A percentile compares a stretch with the other conserved stretches of the same genome.
Evolutionary conservation across 1,140 invertebrate genomes (phyloP).

Genomic region (Drosophila sturtevanti): DNA sequence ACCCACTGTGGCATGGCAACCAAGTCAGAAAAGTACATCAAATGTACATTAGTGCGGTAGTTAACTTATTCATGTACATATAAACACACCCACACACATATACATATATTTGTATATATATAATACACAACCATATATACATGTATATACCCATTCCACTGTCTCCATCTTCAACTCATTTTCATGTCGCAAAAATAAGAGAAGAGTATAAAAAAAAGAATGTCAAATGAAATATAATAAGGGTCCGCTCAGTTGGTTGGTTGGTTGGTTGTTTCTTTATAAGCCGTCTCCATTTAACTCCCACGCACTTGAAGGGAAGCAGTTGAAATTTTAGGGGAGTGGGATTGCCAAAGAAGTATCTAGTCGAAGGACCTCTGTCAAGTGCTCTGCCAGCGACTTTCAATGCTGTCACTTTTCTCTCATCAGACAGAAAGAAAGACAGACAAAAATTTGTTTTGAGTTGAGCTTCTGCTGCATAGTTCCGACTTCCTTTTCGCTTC

Average conservation of each 20-base stretch:
- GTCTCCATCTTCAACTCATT: slow-evolving; percentile 16
- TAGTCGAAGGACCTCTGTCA: slow-evolving; percentile 29
- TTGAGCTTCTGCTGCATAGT: slow-evolving; percentile 45
- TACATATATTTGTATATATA: slow-evolving; percentile 6
- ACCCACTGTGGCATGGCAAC: slow-evolving; percentile 1
- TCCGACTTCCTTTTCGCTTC: slow-evolving; percentile 22
- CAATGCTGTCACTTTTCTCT: slow-evolving; percentile 47
- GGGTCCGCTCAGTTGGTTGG: slow-evolving; percentile 16
- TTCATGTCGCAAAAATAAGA: slow-evolving; percentile 27
- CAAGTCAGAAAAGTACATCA: slow-evolving; percentile 63
- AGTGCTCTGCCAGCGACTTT: slow-evolving; percentile 43
- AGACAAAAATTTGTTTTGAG: slow-evolving; percentile 44
- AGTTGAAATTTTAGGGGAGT: background rate
- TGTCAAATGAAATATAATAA: slow-evolving; percentile 66
- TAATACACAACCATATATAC: too few relatives aligned
- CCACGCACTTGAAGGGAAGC: slow-evolving; percentile 42
- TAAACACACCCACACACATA: slow-evolving; percentile 12
- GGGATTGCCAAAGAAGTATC: slow-evolving; percentile 4
- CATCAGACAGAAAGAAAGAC: slow-evolving; percentile 17
- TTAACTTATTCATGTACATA: slow-evolving; percentile 71
- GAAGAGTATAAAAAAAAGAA: slow-evolving; percentile 22
- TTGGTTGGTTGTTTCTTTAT: slow-evolving; percentile 32
- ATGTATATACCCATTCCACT: background rate
- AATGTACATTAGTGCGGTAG: slow-evolving; percentile 74
- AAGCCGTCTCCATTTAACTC: slow-evolving; percentile 60